Base-by-base conservation (phyloP, 2,888 invertebrate genomes). In the Nemoura dubitans region DNA sequence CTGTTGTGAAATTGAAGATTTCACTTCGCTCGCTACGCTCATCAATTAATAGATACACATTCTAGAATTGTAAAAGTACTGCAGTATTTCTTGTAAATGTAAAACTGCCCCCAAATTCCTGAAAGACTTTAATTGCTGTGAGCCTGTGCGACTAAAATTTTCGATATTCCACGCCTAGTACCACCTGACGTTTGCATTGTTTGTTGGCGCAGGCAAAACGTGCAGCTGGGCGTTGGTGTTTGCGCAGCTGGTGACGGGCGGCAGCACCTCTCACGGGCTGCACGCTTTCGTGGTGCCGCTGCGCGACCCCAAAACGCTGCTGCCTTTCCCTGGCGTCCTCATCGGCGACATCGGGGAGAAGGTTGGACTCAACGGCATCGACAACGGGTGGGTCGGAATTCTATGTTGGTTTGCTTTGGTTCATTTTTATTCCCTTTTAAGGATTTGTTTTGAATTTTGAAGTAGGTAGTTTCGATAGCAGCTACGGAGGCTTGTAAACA, bases 271-370 rank as follows among this genome's bases (percentile, higher is more conserved):
- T 89, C 97, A 98, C 89, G 98, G 98, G 0, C 93, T 98, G 5
- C 98, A 98, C 91, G 96, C 96, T 0, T 98, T 98, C 91, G 93
- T 98, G 78, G 97, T 98, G 83, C 98, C 97, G 0, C 93, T 98
- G 84, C 93, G 98, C 84, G 94, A 97, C 91, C 96, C 96, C 0
- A 94, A 94, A 89, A 97, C 96, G 0, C 91, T 97, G 89, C 92
- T 94, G 89, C 94, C 96, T 0, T 96, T 95, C 91, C 96, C 97
- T 0, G 98, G 98, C 0, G 94, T 98, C 14, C 93, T 95, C 21
- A 95, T 98, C 0, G 98, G 98, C 0, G 98, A 98, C 90, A 96
- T 98, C 94, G 98, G 98, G 0, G 97, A 97, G 91, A 98, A 98
- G 92, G 94, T 96, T 83, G 98, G 98, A 10, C 94, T 97, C 85